Evolutionary conservation across 2,113 vertebrate species (phyloP).

Genomic region (Paradoxurus hermaphroditus): DNA sequence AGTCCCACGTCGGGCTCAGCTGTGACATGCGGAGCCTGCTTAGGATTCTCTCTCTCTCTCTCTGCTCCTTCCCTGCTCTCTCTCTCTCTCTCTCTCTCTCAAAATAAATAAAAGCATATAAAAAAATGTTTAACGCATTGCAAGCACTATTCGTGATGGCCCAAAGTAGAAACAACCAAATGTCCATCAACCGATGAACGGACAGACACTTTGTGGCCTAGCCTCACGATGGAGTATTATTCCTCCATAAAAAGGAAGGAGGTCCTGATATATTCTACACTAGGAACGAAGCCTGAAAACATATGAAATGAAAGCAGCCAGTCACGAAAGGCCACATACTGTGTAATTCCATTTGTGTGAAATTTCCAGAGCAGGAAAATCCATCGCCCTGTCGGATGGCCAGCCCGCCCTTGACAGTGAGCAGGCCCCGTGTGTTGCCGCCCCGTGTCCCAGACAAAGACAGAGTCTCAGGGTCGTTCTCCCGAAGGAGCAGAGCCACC

Average conservation of each 20-base stretch:
- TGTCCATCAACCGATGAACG: not conserved
- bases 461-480: too few relatives aligned
- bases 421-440: too few relatives aligned
- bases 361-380: not conserved
- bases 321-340: not conserved
- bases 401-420: too few relatives aligned
- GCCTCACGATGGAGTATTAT: not conserved
- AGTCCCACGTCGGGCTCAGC: not conserved
- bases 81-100: too few relatives aligned
- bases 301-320: not conserved
- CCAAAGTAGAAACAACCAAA: not conserved
- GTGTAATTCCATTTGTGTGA: not conserved
- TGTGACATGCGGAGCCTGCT: not conserved
- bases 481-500: not conserved
- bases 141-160: not conserved
- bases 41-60: not conserved
- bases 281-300: not conserved
- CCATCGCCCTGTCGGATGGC: accelerated
- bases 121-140: too few relatives aligned
- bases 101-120: too few relatives aligned
- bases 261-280: not conserved
- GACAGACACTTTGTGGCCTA: not conserved
- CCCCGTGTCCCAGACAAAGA: not conserved
- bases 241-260: not conserved
- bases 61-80: too few relatives aligned